Evolutionary conservation across 2,888 invertebrate genomes (phyloP), one percentile per base, ranked within the genome.

Genomic region (Arge pagana): DNA sequence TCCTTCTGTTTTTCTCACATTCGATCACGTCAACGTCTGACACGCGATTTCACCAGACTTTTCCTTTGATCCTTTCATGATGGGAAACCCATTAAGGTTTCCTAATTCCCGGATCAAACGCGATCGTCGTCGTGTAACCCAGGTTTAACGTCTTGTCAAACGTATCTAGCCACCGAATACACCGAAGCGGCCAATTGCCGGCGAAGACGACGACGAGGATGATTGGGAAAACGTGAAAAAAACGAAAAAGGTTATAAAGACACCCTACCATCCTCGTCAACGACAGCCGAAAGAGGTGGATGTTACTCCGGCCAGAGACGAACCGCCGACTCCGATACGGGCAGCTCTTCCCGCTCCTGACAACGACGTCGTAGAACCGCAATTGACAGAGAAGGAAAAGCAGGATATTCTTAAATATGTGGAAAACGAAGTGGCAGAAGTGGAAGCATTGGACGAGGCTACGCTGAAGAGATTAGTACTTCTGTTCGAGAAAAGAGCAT

Each of bases 401-500:
- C 84, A 88, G 62, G 88, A 91, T 67, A 92, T 93, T 60, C 76
- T 91, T 3, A 85, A 87, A 78, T 89, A 89, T 78, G 92, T 93
- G 3, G 92, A 93, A 74, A 89, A 84, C 45, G 91, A 90, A 79
- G 87, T 85, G 31, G 85, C 87, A 5, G 88, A 90, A 77, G 87
- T 88, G n/a, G 94, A 94, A 72, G 83, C 88, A 1, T 78, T 97
- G 37, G 95, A 97, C 80, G 96, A 96, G 61, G 83, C 86, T 19
- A 85, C 87, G 8, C 82, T 97, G 6, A 96, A 96, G 70, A 88
- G 90, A 70, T 84, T 97, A 71, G 86, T 97, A 16, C 80, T 96
- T 10, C 85, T 92, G 56, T 96, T 98, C 80, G 99, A 99, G 71
- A 98, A 99, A 74, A 85, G 93, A 69, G 90, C 92, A 41, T 80